Conservation (phyloP, 2,888 invertebrate genomes). For the Spisula solida region DNA sequence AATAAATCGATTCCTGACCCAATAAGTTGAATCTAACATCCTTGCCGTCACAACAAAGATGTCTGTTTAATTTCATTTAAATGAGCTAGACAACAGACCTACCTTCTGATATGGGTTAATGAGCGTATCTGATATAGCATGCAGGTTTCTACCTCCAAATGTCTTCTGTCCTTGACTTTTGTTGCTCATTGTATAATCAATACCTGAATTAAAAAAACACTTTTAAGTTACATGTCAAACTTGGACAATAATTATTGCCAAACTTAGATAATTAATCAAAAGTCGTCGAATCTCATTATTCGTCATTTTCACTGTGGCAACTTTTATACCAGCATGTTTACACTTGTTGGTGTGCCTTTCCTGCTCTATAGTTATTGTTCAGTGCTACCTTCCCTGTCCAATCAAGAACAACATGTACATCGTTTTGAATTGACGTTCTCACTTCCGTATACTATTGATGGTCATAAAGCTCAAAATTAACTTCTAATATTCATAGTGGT, state of each 20-base stretch:
- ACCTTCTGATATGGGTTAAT: conserved; percentile 65
- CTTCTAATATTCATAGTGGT: too few species aligned
- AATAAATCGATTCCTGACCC: background rate
- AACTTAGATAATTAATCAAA: background rate
- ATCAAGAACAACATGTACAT: too few species aligned
- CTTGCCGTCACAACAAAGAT: background rate
- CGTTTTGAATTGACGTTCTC: too few species aligned
- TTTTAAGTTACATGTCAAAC: too few species aligned
- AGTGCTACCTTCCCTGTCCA: too few species aligned
- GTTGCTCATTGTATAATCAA: conserved; percentile 68
- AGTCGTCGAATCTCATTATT: background rate
- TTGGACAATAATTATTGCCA: too few species aligned
- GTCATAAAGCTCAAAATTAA: too few species aligned
- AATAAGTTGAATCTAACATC: background rate
- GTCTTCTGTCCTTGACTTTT: conserved; percentile 64
- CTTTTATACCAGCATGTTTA: background rate
- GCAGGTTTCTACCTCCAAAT: conserved; percentile 59
- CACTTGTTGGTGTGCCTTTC: too few species aligned
- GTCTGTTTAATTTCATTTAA: background rate
- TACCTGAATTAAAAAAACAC: conserved; percentile 50
- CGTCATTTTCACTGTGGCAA: background rate
- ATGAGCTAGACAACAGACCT: background rate
- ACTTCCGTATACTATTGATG: too few species aligned
- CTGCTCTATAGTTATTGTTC: too few species aligned
- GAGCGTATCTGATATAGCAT: conserved; percentile 36